A percentile compares a stretch with the other conserved stretches of the same genome.
Evolutionary conservation across 1,140 invertebrate genomes (phyloP).

Genomic region (Kradibia gibbosae): DNA sequence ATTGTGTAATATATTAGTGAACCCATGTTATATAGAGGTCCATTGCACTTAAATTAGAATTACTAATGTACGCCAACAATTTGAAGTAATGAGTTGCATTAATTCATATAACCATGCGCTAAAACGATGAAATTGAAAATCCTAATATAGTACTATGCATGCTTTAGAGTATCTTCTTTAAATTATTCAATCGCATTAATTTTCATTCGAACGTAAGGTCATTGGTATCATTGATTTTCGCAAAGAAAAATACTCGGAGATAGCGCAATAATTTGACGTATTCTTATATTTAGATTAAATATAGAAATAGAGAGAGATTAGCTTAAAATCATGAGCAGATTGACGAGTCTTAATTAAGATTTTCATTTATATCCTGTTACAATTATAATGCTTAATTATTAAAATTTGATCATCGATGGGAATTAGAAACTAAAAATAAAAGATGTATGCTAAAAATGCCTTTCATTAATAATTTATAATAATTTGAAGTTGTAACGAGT

Average conservation of each 20-base stretch:
- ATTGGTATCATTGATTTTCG: too few species aligned
- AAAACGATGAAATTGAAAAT: too few species aligned
- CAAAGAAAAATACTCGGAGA: too few species aligned
- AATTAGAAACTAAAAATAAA: background rate
- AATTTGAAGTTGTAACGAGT: too few species aligned
- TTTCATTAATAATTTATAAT: too few species aligned
- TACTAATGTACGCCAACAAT: background rate
- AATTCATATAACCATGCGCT: too few species aligned
- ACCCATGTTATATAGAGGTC: too few species aligned
- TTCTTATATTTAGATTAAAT: background rate
- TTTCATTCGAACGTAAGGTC: too few species aligned
- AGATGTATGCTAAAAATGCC: too few species aligned
- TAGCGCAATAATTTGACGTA: background rate
- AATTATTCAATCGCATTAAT: background rate
- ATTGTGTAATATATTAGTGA: background rate
- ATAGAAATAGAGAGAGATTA: background rate
- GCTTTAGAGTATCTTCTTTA: background rate
- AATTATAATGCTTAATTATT: background rate
- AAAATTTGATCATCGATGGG: background rate
- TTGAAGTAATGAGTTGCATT: background rate
- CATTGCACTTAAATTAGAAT: background rate
- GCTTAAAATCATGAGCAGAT: background rate
- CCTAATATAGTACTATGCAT: background rate
- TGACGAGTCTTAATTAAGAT: background rate
- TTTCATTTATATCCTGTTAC: background rate